phyloP scores from a whole-genome alignment of 2,888 invertebrate species.

The Sycophila texana region DNA sequence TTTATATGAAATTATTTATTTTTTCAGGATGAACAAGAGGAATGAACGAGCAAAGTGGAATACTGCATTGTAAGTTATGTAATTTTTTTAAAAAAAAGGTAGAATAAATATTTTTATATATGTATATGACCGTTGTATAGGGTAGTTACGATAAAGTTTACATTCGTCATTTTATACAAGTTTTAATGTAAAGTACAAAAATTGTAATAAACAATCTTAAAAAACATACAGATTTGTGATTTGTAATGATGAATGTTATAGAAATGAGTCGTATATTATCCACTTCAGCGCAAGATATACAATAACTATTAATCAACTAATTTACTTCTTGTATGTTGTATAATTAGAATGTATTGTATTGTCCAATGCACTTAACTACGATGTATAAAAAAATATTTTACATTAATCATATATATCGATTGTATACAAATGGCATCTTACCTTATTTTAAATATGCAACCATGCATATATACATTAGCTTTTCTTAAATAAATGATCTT shows the following conservation, averaged over 20 bases:
- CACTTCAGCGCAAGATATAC: conserved; percentile 1
- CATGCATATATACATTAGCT: no score
- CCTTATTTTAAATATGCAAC: no score
- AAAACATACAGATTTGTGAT: conserved; percentile 29
- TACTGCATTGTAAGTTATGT: conserved; percentile 31
- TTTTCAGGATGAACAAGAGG: conserved; percentile 37
- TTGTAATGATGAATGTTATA: conserved; percentile 22
- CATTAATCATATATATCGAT: no score
- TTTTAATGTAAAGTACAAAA: conserved; percentile 46
- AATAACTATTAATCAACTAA: conserved; percentile 10
- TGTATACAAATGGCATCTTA: no score
- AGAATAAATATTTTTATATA: conserved; percentile 22
- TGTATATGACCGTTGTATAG: conserved; percentile 19
- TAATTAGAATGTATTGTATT: background rate
- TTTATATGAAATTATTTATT: conserved; percentile 12
- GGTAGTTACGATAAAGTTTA: conserved; percentile 25
- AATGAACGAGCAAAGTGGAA: conserved; percentile 19
- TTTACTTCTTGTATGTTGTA: background rate
- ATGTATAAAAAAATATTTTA: background rate
- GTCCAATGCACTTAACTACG: background rate
- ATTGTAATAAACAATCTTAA: conserved; percentile 50
- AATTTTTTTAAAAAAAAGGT: conserved; percentile 23
- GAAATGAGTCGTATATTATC: background rate
- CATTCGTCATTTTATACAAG: conserved; percentile 43
- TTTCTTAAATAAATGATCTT: no score